Evolutionary conservation across 2,888 invertebrate genomes (phyloP), one percentile per base, ranked within the genome.

Genomic region (Leucania comma): DNA sequence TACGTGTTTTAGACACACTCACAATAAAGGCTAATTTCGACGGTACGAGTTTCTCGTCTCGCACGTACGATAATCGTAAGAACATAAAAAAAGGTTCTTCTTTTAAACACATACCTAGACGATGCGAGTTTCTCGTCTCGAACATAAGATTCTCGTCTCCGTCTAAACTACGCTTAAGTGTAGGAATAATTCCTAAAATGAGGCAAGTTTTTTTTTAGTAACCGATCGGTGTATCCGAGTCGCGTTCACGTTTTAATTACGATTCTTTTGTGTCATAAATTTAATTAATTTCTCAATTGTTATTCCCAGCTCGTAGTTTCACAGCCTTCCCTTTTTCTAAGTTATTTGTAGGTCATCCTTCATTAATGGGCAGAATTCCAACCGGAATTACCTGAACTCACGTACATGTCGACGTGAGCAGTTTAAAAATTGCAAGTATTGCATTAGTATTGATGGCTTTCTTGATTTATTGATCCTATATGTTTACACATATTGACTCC

Each of bases 321-420:
- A 59, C 54, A 68, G 83, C 70, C 77, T 69, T 77, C 81, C 81
- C 76, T 73, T 81, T 83, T 83, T 81, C 81, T 73, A 61, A 64
- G 77, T 68, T 80, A 83, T 80, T 81, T 81, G 73, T 83, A 83
- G 81, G 83, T 59, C 81, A 74, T 79, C 82, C 78, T 71, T 73
- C 73, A 72, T 81, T 77, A 77, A 73, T 81, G 82, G 81, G 81
- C 81, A 77, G 81, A 71, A 81, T 80, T 83, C 81, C 83, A 81
- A 81, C 68, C 83, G 81, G 81, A 83, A 83, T 81, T 66, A 80
- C 81, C 77, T 72, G 68, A 64, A 69, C 68, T 67, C 77, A 81
- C 83, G 83, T 81, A 66, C 50, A 20, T 35, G 59, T 17, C 42
- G 58, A 83, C 81, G 81, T 83, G 81, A 63, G 56, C 38, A 29